Percentiles rank a stretch among this genome's conserved stretches.
Evolutionary conservation across 2,113 vertebrate genomes (phyloP).

Genomic region (Lathamus discolor): DNA sequence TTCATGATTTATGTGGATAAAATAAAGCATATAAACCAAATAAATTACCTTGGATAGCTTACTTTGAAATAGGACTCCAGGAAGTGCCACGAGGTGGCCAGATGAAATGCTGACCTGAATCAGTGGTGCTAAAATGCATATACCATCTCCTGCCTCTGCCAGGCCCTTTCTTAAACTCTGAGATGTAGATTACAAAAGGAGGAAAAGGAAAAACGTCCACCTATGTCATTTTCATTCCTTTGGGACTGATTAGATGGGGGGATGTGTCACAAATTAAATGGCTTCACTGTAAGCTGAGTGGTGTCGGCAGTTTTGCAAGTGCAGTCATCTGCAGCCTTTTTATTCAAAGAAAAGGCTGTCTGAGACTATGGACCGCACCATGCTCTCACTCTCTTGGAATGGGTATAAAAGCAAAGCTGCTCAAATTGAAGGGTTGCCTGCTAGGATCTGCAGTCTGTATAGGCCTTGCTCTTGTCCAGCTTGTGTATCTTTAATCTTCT

Average conservation of each 20-base stretch:
- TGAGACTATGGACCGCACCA: not conserved
- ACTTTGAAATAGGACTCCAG: conserved; percentile 51
- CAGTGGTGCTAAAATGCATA: not conserved
- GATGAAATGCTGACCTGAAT: conserved; percentile 34
- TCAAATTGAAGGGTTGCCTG: not conserved
- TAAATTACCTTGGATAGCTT: conserved; percentile 55
- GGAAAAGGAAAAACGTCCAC: not conserved
- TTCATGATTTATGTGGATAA: conserved; percentile 65
- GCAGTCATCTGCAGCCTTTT: not conserved
- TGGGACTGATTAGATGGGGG: not conserved
- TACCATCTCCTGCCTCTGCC: not conserved
- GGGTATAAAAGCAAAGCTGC: not conserved
- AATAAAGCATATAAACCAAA: conserved; percentile 57
- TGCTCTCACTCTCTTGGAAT: not conserved
- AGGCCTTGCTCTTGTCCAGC: not conserved
- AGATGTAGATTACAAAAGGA: not conserved
- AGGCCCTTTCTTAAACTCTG: not conserved
- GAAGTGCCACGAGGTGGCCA: conserved; percentile 43
- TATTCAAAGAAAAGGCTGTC: not conserved
- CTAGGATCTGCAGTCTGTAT: not conserved
- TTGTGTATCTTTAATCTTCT: not conserved
- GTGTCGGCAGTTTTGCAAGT: not conserved
- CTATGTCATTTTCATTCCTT: not conserved
- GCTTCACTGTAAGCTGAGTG: not conserved
- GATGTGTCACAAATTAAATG: not conserved